phyloP scores from a whole-genome alignment of 2,888 invertebrate species.

The Theretra japonica region DNA sequence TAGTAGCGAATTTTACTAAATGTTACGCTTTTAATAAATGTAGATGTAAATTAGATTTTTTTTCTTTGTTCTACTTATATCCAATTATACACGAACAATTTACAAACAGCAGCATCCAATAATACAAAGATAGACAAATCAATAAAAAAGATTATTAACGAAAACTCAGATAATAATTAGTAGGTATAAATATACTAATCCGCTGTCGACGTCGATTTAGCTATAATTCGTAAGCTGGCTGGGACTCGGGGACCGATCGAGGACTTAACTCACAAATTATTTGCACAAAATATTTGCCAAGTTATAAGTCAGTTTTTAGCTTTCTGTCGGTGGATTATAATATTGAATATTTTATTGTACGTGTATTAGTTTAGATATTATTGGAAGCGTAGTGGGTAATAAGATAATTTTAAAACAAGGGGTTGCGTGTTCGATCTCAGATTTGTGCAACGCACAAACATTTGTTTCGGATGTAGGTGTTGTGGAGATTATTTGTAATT shows the following conservation, averaged over 20 bases:
- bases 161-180: conserved; percentile 1
- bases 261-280: conserved; percentile 15
- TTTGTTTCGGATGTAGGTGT: too few species aligned
- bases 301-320: conserved; percentile 11
- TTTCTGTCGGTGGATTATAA: not conserved
- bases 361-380: too few species aligned
- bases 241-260: conserved; percentile 13
- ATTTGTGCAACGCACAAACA: too few species aligned
- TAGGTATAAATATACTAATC: conserved; percentile 15
- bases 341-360: not conserved
- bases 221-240: conserved; percentile 23
- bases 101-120: too few species aligned
- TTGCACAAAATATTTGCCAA: not conserved
- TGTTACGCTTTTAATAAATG: too few species aligned
- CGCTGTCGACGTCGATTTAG: conserved; percentile 7
- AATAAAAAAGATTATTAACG: not conserved
- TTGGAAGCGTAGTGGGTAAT: too few species aligned
- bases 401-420: too few species aligned
- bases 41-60: not conserved
- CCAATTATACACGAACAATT: not conserved
- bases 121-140: not conserved
- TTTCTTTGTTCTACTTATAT: not conserved
- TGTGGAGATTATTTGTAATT: too few species aligned
- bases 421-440: too few species aligned
- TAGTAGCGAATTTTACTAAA: too few species aligned